Base-by-base conservation (phyloP, 1,140 invertebrate species). In the Drosophila azteca region DNA sequence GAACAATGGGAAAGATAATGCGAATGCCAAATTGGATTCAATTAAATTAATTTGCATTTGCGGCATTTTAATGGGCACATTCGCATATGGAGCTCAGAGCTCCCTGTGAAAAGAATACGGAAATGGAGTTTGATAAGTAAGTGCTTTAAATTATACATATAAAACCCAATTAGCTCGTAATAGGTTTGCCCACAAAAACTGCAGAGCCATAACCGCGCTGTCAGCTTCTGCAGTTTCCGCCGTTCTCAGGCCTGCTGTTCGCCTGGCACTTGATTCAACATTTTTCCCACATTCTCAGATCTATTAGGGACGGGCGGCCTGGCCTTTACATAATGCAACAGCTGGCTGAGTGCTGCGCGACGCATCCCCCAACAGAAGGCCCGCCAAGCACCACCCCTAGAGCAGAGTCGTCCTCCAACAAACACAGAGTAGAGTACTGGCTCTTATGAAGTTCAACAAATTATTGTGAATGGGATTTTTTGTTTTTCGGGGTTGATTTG, bases 391-490 rank as follows among this genome's bases (percentile, higher is more conserved):
- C 29, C 52, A 20, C 41, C 50, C 31, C 45, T 11, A 11, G 31
- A 3, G 31, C 31, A 35, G 9, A 11, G 11, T 39, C 51, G 7
- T 22, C 41, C 43, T 39, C 45, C 41, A 46, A 39, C 53, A 70
- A 62, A 43, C 41, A 55, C 41, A 50, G 43, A 69, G 57, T 52
- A 50, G 43, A 69, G 57, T 52, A 55, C 54, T 50, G 53, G 41
- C 65, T 69, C 83, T 79, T 83, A 88, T 87, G 83, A 77, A 87
- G 79, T 83, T 87, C 83, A 88, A 88, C 83, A 87, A 87, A 87
- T 87, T 87, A 87, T 88, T 89, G 84, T 83, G 83, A 87, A 89
- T 87, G 83, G 71, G 54, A 73, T 77, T 85, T 69, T 64, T 68
- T 62, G 55, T 57, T 72, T 72, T 87, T 87, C 43, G 76, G 84